Evolutionary conservation across 2,113 vertebrate species (phyloP).

Genomic region (Dromiciops gliroides): DNA sequence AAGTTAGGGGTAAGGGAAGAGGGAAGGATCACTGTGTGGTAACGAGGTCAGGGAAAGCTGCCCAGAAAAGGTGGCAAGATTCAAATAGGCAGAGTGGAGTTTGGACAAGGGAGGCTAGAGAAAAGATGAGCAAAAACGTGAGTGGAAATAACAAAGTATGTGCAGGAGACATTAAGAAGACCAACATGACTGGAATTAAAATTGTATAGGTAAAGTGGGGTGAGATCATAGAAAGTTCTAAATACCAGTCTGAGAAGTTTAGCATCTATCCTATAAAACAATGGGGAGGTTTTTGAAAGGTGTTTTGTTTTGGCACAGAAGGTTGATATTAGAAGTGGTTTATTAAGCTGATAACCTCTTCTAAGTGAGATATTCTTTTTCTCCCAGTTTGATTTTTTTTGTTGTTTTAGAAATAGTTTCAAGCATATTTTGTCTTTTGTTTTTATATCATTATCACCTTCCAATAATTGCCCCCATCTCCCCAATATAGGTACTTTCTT

Average conservation of each 20-base stretch:
- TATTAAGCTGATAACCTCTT: slow-evolving; percentile 30
- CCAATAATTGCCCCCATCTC: background rate
- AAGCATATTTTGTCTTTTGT: background rate
- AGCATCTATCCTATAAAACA: background rate
- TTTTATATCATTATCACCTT: background rate
- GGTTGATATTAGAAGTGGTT: background rate
- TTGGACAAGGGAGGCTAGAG: background rate
- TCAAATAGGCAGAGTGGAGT: background rate
- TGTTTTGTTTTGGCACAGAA: slow-evolving; percentile 19
- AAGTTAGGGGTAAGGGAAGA: background rate
- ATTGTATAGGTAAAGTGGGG: background rate
- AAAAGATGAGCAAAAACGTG: background rate
- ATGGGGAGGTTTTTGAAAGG: background rate
- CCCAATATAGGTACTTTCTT: background rate
- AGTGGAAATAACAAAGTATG: background rate
- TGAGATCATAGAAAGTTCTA: background rate
- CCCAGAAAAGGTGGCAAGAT: background rate
- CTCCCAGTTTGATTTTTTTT: background rate
- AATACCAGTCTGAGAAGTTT: background rate
- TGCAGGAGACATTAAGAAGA: background rate
- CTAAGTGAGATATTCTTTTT: slow-evolving; percentile 10
- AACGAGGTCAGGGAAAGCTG: background rate
- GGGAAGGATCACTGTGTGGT: background rate
- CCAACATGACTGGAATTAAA: background rate
- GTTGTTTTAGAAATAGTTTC: background rate